Base-by-base conservation (phyloP, 2,797 vertebrate species). In the Calcarius lapponicus region DNA sequence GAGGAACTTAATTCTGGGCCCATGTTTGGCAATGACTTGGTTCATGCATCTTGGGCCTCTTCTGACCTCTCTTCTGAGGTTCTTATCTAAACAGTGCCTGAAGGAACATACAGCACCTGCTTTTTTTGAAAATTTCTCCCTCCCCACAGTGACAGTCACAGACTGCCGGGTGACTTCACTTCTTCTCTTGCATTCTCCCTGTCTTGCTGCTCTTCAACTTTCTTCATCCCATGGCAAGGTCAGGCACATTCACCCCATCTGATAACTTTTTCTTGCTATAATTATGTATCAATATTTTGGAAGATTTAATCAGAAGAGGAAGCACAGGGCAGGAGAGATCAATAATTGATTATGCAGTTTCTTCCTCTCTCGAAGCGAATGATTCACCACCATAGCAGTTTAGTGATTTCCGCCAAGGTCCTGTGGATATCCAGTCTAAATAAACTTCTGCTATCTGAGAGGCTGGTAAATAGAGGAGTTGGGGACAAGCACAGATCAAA, bases 261-360 rank as follows among this genome's bases (percentile, higher is more conserved):
- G 45, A 86, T 67, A 53, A 13, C 19, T 73, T 66, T 78, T 40
- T 64, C 34, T 76, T 92, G 26, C 61, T 91, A 9, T 78, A 67
- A 87, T 60, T 56, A 25, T 50, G 25, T 88, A 90, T 88, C 81
- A 93, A 80, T 89, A 88, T 78, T 95, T 91, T 87, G 65, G 71
- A 91, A 91, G 82, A 96, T 96, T 74, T 91, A 95, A 96, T 96
- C 93, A 79, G 80, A 84, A 85, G 34, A 93, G 83, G 87, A 94
- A 95, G 76, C 60, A 74, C 7, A 82, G 53, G 82, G 86, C 31
- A 69, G 25, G 19, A 87, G 57, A 86, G 81, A 96, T 95, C 93
- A 94, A 95, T 96, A 95, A 96, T 66, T 94, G 95, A 95, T 94
- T 96, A 86, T 61, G 51, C 69, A 86, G 75, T 72, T 96, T 89